These are phyloP conservation scores for Chloromyia formosa DNA, from an alignment of 2,888 invertebrate species.

Conservation along the genomic window DNA sequence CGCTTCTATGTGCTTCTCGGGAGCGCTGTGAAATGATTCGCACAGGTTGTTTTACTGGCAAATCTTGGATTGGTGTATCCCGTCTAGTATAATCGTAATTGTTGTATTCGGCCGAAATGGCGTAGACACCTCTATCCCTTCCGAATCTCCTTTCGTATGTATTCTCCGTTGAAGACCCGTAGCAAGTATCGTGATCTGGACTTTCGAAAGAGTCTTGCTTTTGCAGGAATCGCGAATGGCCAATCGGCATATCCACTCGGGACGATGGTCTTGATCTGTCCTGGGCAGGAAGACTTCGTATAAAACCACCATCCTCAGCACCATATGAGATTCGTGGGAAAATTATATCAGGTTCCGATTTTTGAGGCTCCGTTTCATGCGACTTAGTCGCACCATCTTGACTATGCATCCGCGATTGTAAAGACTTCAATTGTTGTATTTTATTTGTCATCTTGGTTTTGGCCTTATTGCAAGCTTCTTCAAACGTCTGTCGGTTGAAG, in stretches of 20 bases:
- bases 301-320: conserved; percentile 1
- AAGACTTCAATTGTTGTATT: conserved; percentile 28
- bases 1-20: neutral
- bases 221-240: conserved; percentile 14
- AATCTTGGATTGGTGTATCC: neutral
- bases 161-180: neutral
- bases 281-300: conserved; percentile 2
- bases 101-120: neutral
- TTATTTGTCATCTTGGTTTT: conserved; percentile 28
- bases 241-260: conserved; percentile 3
- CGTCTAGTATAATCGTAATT: neutral
- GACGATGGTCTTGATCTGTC: conserved; percentile 13
- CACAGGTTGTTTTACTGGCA: neutral
- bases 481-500: conserved; percentile 34
- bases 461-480: conserved; percentile 44
- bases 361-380: conserved; percentile 1
- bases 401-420: neutral
- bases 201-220: conserved; percentile 22
- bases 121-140: neutral
- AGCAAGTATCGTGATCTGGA: conserved; percentile 8
- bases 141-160: neutral
- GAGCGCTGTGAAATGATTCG: neutral
- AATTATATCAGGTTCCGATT: conserved; percentile 14
- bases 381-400: neutral
- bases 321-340: neutral